Base-by-base conservation (phyloP, 1,140 invertebrate species). In the Calliopsis andreniformis region DNA sequence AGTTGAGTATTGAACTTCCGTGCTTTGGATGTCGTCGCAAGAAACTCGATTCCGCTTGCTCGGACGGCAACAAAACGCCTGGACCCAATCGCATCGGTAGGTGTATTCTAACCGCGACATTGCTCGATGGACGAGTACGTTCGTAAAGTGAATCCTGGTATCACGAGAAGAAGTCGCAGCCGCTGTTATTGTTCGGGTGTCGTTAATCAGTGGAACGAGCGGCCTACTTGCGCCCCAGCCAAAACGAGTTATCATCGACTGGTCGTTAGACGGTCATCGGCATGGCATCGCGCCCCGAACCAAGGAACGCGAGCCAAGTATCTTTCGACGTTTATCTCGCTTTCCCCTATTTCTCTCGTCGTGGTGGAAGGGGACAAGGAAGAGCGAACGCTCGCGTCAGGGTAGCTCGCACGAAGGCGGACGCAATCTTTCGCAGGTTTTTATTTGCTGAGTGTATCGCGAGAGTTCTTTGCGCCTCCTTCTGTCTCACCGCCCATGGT, bases 241-340 rank as follows among this genome's bases (percentile, higher is more conserved):
- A 69, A 80, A 82, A 71, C 79, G 76, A 87, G 86, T 88, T 86
- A 88, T 76, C 86, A 88, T 88, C 81, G 84, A 83, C 85, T 83
- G 73, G 79, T 87, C 88, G 86, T 87, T 88, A 88, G 82, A 79
- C 77, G 66, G 53, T 81, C 79, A 87, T 88, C 87, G 85, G 71
- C 56, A 67, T 78, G 30, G 45, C 28, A 18, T 56, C 28, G 72
- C 58, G 82, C 76, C 81, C 23, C 16, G 12, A n/a, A 30, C 64
- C 12, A 75, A 58, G 47, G 61, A 79, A 75, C 76, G 69, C 49
- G 47, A 39, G 18, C 39, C 20, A 35, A 51, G 30, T 55, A 42
- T 67, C 76, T 49, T 58, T 56, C 45, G 8, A 23, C 39, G 14
- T 77, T 39, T 72, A 49, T 49, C 75, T 78, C 61, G 56, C 20